Percentiles rank a stretch among this genome's conserved stretches.
Evolutionary conservation across 2,113 vertebrate genomes (phyloP).

Genomic region (Stictonetta naevosa): DNA sequence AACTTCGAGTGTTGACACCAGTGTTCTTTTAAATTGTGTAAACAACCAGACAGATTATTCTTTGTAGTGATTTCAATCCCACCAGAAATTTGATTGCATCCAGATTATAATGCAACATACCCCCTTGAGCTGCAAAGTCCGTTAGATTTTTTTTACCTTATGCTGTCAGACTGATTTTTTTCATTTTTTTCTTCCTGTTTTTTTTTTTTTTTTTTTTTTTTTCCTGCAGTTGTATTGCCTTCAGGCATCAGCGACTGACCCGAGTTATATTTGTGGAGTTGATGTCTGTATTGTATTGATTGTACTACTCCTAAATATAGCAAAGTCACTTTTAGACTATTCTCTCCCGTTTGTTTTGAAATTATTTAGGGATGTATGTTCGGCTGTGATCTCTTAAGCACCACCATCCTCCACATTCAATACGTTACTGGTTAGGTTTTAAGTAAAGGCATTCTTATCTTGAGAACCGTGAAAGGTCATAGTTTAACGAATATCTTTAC

Average conservation of each 20-base stretch:
- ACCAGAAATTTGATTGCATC: constrained; percentile 20
- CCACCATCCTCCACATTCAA: neutral
- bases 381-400: neutral
- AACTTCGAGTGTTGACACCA: neutral
- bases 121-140: neutral
- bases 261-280: constrained; percentile 29
- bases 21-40: constrained; percentile 33
- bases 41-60: constrained; percentile 52
- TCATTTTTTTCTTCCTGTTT: neutral
- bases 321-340: constrained; percentile 61
- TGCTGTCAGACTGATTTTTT: neutral
- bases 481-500: neutral
- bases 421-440: neutral
- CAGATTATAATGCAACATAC: constrained; percentile 25
- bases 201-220: neutral
- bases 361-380: neutral
- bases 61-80: constrained; percentile 49
- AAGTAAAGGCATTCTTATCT: neutral
- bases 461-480: neutral
- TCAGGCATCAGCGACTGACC: constrained; percentile 26
- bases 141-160: neutral
- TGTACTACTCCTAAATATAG: constrained; percentile 62
- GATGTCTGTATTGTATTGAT: constrained; percentile 66
- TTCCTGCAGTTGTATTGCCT: constrained; percentile 21
- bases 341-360: constrained; percentile 24